These are phyloP conservation scores for Ommatoiulus sabulosus DNA, from an alignment of 2,888 invertebrate genomes.

Conservation along the genomic window DNA sequence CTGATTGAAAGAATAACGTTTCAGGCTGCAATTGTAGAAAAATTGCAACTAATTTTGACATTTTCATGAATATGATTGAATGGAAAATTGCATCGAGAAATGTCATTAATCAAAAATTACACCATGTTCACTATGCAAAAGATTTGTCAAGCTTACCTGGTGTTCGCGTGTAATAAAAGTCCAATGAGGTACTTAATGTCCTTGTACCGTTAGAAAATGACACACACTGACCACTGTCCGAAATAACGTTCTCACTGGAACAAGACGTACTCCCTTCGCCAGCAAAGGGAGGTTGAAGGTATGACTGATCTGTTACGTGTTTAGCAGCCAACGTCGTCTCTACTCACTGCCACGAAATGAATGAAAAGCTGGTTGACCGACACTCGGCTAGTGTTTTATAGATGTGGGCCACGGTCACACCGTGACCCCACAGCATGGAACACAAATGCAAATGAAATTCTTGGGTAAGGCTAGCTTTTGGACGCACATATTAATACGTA, in stretches of 20 bases:
- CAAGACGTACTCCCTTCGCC: conserved; percentile 29
- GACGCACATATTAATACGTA: conserved; percentile 16
- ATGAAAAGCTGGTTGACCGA: conserved; percentile 20
- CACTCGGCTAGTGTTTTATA: conserved; percentile 3
- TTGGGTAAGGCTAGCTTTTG: conserved; percentile 12
- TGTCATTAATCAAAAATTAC: background rate
- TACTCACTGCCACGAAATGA: conserved; percentile 13
- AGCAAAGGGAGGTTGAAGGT: background rate
- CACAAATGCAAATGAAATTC: conserved; percentile 30
- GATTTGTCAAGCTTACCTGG: background rate
- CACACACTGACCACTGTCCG: conserved; percentile 39
- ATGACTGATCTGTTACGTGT: background rate
- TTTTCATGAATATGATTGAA: background rate
- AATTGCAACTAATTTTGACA: too few relatives aligned
- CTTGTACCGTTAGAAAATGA: background rate
- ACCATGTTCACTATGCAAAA: background rate
- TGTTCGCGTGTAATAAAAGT: background rate
- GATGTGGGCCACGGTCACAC: conserved; percentile 36
- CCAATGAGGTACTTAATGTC: background rate
- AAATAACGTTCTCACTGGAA: background rate
- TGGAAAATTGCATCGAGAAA: background rate
- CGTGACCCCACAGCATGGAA: conserved; percentile 21
- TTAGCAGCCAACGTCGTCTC: background rate
- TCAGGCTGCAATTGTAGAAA: too few relatives aligned
- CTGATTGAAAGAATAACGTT: too few relatives aligned